phyloP scores from a whole-genome alignment of 2,888 invertebrate genomes.

The Drosophila austrosaltans region DNA sequence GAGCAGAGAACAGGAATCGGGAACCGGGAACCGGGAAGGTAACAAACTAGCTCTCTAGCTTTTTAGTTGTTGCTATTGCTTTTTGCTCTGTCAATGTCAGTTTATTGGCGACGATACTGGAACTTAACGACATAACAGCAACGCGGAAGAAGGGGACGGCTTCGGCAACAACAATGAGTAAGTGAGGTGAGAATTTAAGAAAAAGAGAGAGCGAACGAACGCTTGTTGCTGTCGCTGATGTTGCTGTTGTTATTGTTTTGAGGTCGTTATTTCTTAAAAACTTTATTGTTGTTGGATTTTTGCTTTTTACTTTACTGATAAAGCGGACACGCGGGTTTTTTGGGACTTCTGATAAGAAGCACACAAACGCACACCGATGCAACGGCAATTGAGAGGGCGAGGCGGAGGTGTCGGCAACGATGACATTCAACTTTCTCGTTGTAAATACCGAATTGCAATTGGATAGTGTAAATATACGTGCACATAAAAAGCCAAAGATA shows the following conservation, averaged over 20 bases:
- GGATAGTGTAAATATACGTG: conserved; percentile 3
- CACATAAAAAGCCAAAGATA: neutral
- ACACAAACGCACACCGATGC: neutral
- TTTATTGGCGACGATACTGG: conserved; percentile 29
- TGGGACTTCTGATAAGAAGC: conserved; percentile 10
- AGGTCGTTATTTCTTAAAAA: neutral
- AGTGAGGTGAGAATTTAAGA: neutral
- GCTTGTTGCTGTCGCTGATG: neutral
- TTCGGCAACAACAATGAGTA: neutral
- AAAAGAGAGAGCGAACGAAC: neutral
- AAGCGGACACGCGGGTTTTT: conserved; percentile 44
- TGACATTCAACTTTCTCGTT: conserved; percentile 2
- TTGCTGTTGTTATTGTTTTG: conserved; percentile 30
- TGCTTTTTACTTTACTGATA: conserved; percentile 43
- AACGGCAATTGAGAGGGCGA: neutral
- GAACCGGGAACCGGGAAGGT: neutral
- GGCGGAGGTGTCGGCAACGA: neutral
- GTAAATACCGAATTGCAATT: neutral
- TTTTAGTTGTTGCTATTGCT: neutral
- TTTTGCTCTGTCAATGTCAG: conserved; percentile 37
- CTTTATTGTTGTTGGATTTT: conserved; percentile 19
- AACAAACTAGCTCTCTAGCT: conserved; percentile 2
- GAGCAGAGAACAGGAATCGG: neutral
- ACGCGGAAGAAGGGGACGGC: conserved; percentile 14
- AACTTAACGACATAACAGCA: conserved; percentile 16